Conservation (phyloP, 2,113 vertebrate species). For the Orcinus orca region DNA sequence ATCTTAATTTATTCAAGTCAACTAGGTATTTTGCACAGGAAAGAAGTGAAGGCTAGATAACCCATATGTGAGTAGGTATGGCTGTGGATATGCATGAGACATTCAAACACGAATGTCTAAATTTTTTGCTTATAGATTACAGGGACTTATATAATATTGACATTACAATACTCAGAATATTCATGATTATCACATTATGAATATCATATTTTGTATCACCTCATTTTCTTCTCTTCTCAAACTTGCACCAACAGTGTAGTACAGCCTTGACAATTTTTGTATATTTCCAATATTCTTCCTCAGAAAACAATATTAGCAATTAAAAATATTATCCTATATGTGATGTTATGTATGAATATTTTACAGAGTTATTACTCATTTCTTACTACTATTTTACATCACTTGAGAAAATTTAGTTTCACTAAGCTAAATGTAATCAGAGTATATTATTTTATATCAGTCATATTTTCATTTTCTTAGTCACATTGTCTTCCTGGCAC, state of each 20-base stretch:
- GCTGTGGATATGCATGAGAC: neutral
- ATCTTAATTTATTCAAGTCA: neutral
- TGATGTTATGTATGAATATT: neutral
- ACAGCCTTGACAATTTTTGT: neutral
- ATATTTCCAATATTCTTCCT: neutral
- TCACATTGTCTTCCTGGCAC: neutral
- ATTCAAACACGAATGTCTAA: neutral
- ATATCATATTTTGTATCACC: neutral
- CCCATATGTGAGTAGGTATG: accelerated
- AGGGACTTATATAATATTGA: neutral
- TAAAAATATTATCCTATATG: neutral
- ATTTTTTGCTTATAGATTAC: neutral
- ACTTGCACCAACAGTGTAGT: neutral
- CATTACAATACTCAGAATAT: neutral
- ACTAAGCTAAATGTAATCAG: neutral
- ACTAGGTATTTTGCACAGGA: neutral
- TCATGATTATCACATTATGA: neutral
- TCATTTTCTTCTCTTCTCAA: neutral
- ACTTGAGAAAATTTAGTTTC: neutral
- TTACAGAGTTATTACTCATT: neutral
- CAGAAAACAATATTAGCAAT: neutral
- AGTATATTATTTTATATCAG: neutral
- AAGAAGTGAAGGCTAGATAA: neutral
- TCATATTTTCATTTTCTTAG: neutral
- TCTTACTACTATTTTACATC: neutral